phyloP scores from a whole-genome alignment of 2,888 invertebrate genomes.

The Callyntrura guangdongensis region DNA sequence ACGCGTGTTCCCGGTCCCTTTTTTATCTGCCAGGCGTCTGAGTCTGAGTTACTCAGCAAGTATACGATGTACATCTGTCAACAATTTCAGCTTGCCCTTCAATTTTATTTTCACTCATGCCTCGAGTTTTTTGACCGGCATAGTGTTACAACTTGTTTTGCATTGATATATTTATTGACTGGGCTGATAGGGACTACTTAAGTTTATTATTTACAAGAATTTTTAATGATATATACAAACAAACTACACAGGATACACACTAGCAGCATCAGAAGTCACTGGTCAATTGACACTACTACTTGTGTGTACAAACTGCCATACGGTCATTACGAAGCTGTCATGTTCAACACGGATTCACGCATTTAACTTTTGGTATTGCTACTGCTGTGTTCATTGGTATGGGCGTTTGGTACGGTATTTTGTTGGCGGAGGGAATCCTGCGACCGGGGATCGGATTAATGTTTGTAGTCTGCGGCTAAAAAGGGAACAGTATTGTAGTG shows the following conservation, averaged over 20 bases:
- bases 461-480: background rate
- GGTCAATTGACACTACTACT: slow-evolving; percentile 5
- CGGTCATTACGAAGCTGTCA: background rate
- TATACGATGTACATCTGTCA: slow-evolving; percentile 59
- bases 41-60: slow-evolving; percentile 12
- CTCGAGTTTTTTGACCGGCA: background rate
- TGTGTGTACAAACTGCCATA: slow-evolving; percentile 6
- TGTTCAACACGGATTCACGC: background rate
- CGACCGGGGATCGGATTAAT: slow-evolving; percentile 39
- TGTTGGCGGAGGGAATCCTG: background rate
- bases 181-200: slow-evolving; percentile 6
- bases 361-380: background rate
- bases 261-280: slow-evolving; percentile 2
- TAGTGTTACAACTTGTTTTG: background rate
- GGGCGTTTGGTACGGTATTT: background rate
- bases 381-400: background rate
- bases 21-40: slow-evolving; percentile 36
- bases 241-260: background rate
- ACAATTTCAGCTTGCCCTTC: slow-evolving; percentile 40
- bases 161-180: slow-evolving; percentile 39
- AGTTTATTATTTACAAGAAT: slow-evolving; percentile 31
- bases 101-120: slow-evolving; percentile 23
- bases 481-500: background rate
- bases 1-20: background rate
- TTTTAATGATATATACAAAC: slow-evolving; percentile 28